A percentile compares a stretch with the other conserved stretches of the same genome.
Evolutionary conservation across 2,888 invertebrate genomes (phyloP).

Genomic region (Harpalus rufipes): DNA sequence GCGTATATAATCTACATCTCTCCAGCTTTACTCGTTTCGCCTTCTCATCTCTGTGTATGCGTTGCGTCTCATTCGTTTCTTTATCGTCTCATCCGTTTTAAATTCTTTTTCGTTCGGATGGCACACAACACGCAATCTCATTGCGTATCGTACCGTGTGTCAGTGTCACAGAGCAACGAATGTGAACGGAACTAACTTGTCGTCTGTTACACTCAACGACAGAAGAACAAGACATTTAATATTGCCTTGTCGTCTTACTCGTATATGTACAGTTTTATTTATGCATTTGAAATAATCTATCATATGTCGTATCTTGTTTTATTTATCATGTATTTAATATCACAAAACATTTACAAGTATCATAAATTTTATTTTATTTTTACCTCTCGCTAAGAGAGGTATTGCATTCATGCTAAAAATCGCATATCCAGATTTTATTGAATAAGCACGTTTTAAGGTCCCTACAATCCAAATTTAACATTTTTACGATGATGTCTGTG

Average conservation of each 20-base stretch:
- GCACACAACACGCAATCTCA: constrained; percentile 38
- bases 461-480: too few species aligned
- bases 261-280: too few species aligned
- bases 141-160: not conserved
- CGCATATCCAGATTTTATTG: too few species aligned
- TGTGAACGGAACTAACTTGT: constrained; percentile 15
- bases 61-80: constrained; percentile 37
- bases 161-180: not conserved
- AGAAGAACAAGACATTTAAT: constrained; percentile 2
- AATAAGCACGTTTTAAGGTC: too few species aligned
- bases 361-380: too few species aligned
- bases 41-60: not conserved
- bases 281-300: too few species aligned
- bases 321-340: too few species aligned
- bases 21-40: constrained; percentile 10
- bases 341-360: too few species aligned
- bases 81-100: constrained; percentile 39
- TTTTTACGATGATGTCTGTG: too few species aligned
- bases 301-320: too few species aligned
- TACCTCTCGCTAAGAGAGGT: too few species aligned
- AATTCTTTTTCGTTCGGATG: constrained; percentile 22
- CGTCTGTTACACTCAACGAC: not conserved
- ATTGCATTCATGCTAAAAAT: too few species aligned
- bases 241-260: constrained; percentile 8
- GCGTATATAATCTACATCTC: constrained; percentile 30